A percentile compares a stretch with the other conserved stretches of the same genome.
Conservation (phyloP, 2,888 invertebrate genomes). For the Iphiclides podalirius region DNA sequence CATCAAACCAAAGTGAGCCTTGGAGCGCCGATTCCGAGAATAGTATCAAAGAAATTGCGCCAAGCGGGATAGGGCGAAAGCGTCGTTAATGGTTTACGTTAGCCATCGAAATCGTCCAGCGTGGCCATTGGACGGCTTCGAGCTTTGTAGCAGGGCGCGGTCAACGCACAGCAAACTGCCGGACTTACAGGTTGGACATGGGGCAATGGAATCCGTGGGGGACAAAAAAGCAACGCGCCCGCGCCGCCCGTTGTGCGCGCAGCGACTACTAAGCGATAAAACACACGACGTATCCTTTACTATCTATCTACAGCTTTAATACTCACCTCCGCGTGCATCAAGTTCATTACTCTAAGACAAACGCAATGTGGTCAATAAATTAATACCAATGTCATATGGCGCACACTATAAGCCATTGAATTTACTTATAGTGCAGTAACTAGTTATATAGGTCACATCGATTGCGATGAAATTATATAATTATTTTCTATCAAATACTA, state of each 20-base stretch:
- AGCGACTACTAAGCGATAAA: constrained; percentile 56
- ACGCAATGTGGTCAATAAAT: background rate
- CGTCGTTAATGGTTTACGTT: constrained; percentile 33
- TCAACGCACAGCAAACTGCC: constrained; percentile 78
- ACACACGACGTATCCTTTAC: constrained; percentile 21
- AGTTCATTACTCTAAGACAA: background rate
- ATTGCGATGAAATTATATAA: too few species aligned
- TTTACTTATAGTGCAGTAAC: too few species aligned
- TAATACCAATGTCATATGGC: too few species aligned
- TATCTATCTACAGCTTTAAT: background rate
- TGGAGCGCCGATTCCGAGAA: background rate
- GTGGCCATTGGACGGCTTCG: constrained; percentile 64
- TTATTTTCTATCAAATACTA: too few species aligned
- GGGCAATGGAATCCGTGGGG: constrained; percentile 74
- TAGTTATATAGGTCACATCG: too few species aligned
- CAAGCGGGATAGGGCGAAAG: constrained; percentile 22
- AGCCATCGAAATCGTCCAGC: constrained; percentile 58
- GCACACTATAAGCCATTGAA: too few species aligned
- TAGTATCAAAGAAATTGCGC: background rate
- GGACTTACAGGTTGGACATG: constrained; percentile 77
- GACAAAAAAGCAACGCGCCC: constrained; percentile 69
- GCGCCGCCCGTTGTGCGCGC: constrained; percentile 52
- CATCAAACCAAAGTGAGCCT: too few species aligned
- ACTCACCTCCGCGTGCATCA: background rate
- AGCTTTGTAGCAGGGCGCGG: constrained; percentile 65